phyloP scores from a whole-genome alignment of 2,888 invertebrate species.

The Corbicula japonica region DNA sequence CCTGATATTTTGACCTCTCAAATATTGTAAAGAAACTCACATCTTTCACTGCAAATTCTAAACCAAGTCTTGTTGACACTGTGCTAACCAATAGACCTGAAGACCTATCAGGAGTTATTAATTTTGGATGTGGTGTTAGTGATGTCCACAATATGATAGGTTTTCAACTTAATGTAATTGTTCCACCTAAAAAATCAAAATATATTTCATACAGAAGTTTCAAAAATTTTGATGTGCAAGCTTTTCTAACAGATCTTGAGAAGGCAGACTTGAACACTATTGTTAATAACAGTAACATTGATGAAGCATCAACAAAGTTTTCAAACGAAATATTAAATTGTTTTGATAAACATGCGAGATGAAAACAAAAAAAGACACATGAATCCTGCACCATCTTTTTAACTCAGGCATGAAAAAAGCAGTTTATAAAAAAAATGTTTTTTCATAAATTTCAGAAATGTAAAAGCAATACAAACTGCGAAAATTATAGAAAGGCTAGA shows the following conservation, averaged over 20 bases:
- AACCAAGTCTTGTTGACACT: constrained; percentile 13
- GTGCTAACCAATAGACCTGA: constrained; percentile 12
- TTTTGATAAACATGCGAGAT: too few relatives aligned
- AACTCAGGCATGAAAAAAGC: background rate
- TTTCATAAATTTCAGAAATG: background rate
- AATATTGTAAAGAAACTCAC: constrained; percentile 23
- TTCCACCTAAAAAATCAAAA: background rate
- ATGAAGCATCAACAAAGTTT: background rate
- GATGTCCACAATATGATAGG: constrained; percentile 36
- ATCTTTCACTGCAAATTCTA: background rate
- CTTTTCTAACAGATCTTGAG: background rate
- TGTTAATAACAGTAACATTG: background rate
- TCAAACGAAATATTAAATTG: background rate
- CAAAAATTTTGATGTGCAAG: constrained; percentile 1
- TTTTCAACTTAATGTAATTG: background rate
- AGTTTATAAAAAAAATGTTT: constrained; percentile 1
- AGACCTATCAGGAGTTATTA: background rate
- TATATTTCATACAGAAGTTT: constrained; percentile 2
- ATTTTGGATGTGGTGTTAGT: constrained; percentile 34
- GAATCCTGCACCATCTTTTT: background rate
- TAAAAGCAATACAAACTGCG: background rate
- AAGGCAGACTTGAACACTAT: background rate
- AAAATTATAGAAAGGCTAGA: background rate
- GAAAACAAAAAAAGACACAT: background rate
- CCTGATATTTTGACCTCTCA: constrained; percentile 16